Evolutionary conservation across 1,140 invertebrate species (phyloP).

Genomic region (Metaphire vulgaris): DNA sequence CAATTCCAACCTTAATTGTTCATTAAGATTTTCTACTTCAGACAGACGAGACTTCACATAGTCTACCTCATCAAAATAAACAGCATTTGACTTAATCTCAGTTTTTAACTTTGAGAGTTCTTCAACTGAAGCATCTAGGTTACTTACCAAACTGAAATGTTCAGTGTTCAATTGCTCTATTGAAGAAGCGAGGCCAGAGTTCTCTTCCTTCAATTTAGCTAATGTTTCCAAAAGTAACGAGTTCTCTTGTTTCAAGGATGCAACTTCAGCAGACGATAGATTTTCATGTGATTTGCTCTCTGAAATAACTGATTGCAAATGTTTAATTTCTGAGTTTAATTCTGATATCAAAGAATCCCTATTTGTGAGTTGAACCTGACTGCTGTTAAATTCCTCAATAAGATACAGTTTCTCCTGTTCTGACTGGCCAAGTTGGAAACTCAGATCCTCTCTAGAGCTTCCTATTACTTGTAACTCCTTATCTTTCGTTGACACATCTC

Average conservation of each 20-base stretch:
- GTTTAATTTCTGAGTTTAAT: neutral
- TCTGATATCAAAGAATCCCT: neutral
- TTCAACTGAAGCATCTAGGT: neutral
- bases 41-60: neutral
- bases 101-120: neutral
- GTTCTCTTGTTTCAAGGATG: neutral
- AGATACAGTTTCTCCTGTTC: neutral
- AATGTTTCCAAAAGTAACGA: neutral
- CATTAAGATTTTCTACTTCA: neutral
- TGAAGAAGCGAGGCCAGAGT: neutral
- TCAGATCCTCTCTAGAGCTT: neutral
- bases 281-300: neutral
- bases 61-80: neutral
- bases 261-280: neutral
- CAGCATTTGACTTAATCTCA: neutral
- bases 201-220: neutral
- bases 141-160: neutral
- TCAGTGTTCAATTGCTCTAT: neutral
- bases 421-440: neutral
- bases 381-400: neutral
- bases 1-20: neutral
- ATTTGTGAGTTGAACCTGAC: neutral
- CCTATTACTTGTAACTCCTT: neutral
- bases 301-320: neutral
- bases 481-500: neutral